Conservation (phyloP, 2,797 vertebrate genomes). For the Cossypha dichroa region DNA sequence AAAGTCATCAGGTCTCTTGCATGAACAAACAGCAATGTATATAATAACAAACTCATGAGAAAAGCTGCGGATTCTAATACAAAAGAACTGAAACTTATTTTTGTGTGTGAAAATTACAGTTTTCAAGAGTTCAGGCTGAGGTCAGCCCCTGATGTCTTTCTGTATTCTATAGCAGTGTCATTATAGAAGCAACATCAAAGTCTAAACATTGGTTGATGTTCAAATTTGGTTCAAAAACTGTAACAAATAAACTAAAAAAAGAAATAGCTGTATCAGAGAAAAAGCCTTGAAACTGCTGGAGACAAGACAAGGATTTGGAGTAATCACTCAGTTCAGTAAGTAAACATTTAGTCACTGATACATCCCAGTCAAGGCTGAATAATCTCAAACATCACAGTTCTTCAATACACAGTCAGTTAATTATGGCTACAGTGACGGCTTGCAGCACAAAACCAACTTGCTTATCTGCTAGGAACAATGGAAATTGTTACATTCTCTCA, state of each 20-base stretch:
- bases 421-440: constrained; percentile 20
- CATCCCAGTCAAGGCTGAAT: constrained; percentile 50
- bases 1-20: neutral
- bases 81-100: neutral
- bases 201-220: neutral
- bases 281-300: constrained; percentile 28
- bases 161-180: neutral
- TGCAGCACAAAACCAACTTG: constrained; percentile 30
- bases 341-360: constrained; percentile 67
- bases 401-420: constrained; percentile 35
- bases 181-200: neutral
- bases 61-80: neutral
- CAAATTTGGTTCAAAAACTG: neutral
- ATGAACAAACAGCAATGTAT: neutral
- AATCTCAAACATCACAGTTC: constrained; percentile 54
- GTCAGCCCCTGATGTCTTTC: neutral
- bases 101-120: neutral
- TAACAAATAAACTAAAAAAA: neutral
- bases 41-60: neutral
- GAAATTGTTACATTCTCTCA: constrained; percentile 25
- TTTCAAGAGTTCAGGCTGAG: neutral
- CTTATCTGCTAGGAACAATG: constrained; percentile 48
- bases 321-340: constrained; percentile 39
- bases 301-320: constrained; percentile 16
- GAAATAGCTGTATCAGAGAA: neutral